Conservation (phyloP, 1,140 invertebrate species). For the Lamellibrachia luymesi region DNA sequence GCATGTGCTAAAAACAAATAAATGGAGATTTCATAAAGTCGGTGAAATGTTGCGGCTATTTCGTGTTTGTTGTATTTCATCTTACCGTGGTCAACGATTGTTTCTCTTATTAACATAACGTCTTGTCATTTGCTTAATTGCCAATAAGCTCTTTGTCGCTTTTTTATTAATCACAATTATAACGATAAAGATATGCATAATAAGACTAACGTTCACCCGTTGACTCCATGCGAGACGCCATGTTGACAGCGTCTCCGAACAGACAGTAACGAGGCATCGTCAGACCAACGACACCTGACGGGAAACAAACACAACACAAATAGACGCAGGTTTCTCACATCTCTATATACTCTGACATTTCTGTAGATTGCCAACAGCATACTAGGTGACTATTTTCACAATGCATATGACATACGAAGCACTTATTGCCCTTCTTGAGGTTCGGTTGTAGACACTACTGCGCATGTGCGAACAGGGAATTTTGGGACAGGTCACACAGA, state of each 20-base stretch:
- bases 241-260: slow-evolving; percentile 35
- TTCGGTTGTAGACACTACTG: too few relatives aligned
- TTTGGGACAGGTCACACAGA: too few relatives aligned
- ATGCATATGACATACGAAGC: too few relatives aligned
- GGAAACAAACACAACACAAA: neutral
- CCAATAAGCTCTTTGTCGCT: slow-evolving; percentile 75
- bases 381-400: too few relatives aligned
- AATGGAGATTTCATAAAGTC: too few relatives aligned
- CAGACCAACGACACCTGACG: slow-evolving; percentile 14
- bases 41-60: too few relatives aligned
- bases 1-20: too few relatives aligned
- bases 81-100: neutral
- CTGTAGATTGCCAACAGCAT: too few relatives aligned
- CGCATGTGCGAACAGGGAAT: too few relatives aligned
- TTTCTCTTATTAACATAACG: neutral
- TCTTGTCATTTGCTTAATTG: neutral
- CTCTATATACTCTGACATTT: too few relatives aligned
- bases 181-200: neutral
- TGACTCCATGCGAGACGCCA: slow-evolving; percentile 34
- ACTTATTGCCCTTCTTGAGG: too few relatives aligned
- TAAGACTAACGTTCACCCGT: slow-evolving; percentile 24
- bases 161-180: neutral
- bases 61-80: too few relatives aligned
- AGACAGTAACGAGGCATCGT: slow-evolving; percentile 19
- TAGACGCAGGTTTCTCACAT: neutral